Percentiles rank a stretch among this genome's conserved stretches.
Conservation (phyloP, 2,888 invertebrate species). For the Tetropium fuscum region DNA sequence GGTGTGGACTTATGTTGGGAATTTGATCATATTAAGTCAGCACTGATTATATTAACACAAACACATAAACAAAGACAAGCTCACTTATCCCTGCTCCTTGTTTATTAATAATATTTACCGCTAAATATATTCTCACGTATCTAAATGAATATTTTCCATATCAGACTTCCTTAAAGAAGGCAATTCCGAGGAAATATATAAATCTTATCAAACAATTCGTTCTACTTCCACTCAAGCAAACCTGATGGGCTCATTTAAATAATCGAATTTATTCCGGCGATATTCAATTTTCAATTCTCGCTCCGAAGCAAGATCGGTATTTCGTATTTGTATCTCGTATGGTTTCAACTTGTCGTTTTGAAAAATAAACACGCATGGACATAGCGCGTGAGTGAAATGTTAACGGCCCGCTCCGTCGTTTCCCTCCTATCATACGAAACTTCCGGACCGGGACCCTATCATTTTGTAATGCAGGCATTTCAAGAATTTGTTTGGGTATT, state of each 20-base stretch:
- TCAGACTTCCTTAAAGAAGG: too few species aligned
- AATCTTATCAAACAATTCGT: slow-evolving; percentile 8
- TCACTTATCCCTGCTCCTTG: too few species aligned
- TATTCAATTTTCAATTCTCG: slow-evolving; percentile 16
- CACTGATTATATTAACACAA: too few species aligned
- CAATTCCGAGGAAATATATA: not conserved
- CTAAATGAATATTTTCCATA: too few species aligned
- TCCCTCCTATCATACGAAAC: not conserved
- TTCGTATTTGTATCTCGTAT: not conserved
- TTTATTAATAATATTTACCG: too few species aligned
- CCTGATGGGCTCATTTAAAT: slow-evolving; percentile 29
- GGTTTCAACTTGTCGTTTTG: slow-evolving; percentile 9
- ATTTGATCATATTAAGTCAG: too few species aligned
- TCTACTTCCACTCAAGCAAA: slow-evolving; percentile 15
- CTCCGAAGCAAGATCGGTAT: not conserved
- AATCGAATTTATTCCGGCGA: slow-evolving; percentile 21
- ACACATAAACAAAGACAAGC: too few species aligned
- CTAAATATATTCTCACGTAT: too few species aligned
- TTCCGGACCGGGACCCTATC: not conserved
- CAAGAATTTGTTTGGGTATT: too few species aligned
- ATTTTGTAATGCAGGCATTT: not conserved
- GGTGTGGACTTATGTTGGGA: too few species aligned
- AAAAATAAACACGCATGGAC: slow-evolving; percentile 26
- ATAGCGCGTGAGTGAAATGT: slow-evolving; percentile 13
- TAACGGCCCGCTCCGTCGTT: not conserved